A percentile compares a stretch with the other conserved stretches of the same genome.
Conservation (phyloP, 2,888 invertebrate species). For the Cryptosula pallasiana region DNA sequence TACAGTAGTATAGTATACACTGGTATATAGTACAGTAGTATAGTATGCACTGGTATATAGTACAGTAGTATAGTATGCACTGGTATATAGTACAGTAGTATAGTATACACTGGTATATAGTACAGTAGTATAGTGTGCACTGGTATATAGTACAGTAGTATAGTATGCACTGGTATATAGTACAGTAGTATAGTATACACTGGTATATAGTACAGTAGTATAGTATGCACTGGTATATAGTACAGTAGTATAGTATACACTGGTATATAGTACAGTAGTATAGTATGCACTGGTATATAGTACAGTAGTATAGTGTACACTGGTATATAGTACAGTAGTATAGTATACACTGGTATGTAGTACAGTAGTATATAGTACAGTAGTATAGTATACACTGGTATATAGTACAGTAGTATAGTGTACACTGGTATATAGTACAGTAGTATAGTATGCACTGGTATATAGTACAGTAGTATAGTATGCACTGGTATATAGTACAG, state of each 20-base stretch:
- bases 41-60: background rate
- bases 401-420: too few relatives aligned
- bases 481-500: slow-evolving; percentile 2
- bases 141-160: background rate
- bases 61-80: background rate
- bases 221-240: background rate
- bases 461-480: slow-evolving; percentile 2
- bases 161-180: background rate
- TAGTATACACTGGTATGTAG: background rate
- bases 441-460: background rate
- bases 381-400: background rate
- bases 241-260: background rate
- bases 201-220: background rate
- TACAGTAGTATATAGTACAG: too few relatives aligned
- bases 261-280: background rate
- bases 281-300: background rate
- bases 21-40: background rate
- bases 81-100: background rate
- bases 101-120: background rate
- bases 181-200: background rate
- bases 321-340: background rate
- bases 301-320: background rate
- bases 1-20: background rate
- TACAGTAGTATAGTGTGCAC: too few relatives aligned
- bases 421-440: background rate